A percentile compares a stretch with the other conserved stretches of the same genome.
phyloP scores from a whole-genome alignment of 2,113 vertebrate species.

The Apistogramma diplotaenia region DNA sequence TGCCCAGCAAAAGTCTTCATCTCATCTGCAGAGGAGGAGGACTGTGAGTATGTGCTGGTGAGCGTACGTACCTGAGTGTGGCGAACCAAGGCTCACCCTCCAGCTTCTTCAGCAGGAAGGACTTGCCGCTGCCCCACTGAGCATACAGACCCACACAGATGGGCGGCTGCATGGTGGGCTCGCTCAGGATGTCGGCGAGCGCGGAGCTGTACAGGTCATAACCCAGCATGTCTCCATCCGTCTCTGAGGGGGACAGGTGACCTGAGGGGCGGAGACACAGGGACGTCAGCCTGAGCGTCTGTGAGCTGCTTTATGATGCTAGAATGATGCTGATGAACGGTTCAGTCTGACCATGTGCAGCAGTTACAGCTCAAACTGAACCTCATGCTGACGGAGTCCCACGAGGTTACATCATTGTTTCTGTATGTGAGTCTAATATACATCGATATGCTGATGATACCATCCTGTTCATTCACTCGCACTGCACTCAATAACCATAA shows the following conservation, averaged over 20 bases:
- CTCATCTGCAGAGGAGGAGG: constrained; percentile 82
- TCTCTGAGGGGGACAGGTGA: constrained; percentile 94
- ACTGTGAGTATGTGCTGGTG: neutral
- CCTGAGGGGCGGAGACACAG: constrained; percentile 70
- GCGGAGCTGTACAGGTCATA: constrained; percentile 98
- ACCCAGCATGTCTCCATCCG: constrained; percentile 94
- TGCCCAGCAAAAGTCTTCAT: constrained; percentile 99
- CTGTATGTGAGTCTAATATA: neutral
- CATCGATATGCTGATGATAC: neutral
- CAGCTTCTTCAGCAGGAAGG: constrained; percentile 97
- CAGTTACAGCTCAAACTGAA: neutral
- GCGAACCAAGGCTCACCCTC: constrained; percentile 79
- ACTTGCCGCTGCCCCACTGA: constrained; percentile 98
- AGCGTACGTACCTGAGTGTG: neutral
- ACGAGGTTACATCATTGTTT: neutral
- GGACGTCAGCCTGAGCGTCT: neutral
- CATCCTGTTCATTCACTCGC: neutral
- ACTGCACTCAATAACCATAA: neutral
- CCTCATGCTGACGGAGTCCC: neutral
- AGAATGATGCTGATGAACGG: neutral
- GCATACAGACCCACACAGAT: constrained; percentile 98
- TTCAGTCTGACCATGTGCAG: neutral
- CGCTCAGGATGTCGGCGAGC: constrained; percentile 94
- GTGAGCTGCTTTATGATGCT: neutral
- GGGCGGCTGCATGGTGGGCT: constrained; percentile 98